phyloP scores from a whole-genome alignment of 1,140 invertebrate genomes.

The Drosophila equinoxialis region DNA sequence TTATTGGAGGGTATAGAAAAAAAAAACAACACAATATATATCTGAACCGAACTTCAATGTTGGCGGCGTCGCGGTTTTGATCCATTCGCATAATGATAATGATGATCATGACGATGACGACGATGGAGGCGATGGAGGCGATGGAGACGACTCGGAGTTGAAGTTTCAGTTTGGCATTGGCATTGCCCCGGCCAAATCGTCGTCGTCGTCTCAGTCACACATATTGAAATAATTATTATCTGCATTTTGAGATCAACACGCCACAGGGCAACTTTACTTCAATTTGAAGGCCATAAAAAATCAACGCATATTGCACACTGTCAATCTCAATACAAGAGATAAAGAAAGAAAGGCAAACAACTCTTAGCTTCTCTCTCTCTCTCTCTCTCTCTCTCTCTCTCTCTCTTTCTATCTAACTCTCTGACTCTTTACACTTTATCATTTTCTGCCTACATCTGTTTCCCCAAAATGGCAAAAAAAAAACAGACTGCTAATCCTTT shows the following conservation, averaged over 20 bases:
- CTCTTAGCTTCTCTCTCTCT: no score
- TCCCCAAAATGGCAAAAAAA: constrained; percentile 24
- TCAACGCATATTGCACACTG: constrained; percentile 82
- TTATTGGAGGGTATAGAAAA: background rate
- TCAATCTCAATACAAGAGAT: constrained; percentile 46
- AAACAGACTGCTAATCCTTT: constrained; percentile 78
- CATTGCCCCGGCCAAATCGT: constrained; percentile 43
- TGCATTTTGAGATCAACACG: constrained; percentile 78
- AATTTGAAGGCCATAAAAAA: constrained; percentile 82
- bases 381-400: no score
- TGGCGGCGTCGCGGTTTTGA: constrained; percentile 75
- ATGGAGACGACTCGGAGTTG: constrained; percentile 16
- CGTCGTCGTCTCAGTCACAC: constrained; percentile 70
- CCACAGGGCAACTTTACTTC: constrained; percentile 44
- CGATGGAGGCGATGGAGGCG: constrained; percentile 53
- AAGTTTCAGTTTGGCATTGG: constrained; percentile 52
- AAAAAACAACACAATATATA: constrained; percentile 19
- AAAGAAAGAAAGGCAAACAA: constrained; percentile 8
- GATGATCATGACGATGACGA: constrained; percentile 74
- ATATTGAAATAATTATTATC: constrained; percentile 83
- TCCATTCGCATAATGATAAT: constrained; percentile 75
- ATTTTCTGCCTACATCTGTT: constrained; percentile 8
- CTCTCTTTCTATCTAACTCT: no score
- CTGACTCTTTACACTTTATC: constrained; percentile 5
- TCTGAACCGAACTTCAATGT: constrained; percentile 30